Evolutionary conservation across 2,888 invertebrate species (phyloP).

Genomic region (Eupsilia transversa): DNA sequence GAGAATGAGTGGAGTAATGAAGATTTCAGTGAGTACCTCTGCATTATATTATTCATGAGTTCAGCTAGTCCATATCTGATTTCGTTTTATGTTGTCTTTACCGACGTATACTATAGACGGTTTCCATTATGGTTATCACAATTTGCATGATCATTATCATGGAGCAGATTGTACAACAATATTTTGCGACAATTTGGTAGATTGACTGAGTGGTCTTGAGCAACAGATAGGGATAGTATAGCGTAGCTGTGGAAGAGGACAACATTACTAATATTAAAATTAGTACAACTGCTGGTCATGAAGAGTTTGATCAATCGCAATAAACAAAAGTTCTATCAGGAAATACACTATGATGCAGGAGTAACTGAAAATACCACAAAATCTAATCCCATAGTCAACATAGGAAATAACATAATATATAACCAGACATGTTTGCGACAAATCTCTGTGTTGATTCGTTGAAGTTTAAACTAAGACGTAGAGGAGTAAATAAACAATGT

Average conservation of each 20-base stretch:
- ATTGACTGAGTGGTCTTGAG: background rate
- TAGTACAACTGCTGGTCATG: background rate
- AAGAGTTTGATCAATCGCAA: background rate
- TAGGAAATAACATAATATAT: conserved; percentile 24
- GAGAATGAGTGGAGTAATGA: conserved; percentile 58
- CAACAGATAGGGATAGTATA: background rate
- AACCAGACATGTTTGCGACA: conserved; percentile 25
- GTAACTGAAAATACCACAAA: background rate
- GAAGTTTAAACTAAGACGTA: conserved; percentile 22
- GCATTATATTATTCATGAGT: conserved; percentile 64
- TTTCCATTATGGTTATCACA: conserved; percentile 11
- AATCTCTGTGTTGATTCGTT: conserved; percentile 11
- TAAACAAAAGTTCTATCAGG: background rate
- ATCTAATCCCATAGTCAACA: background rate
- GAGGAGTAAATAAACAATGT: conserved; percentile 51
- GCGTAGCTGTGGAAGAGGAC: background rate
- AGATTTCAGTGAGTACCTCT: conserved; percentile 61
- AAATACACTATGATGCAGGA: background rate
- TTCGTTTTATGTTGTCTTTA: conserved; percentile 49
- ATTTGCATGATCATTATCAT: conserved; percentile 37
- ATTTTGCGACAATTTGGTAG: background rate
- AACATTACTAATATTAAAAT: background rate
- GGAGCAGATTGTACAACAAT: conserved; percentile 7
- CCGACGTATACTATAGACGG: conserved; percentile 15
- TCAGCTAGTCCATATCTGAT: conserved; percentile 53